A percentile compares a stretch with the other conserved stretches of the same genome.
phyloP scores from a whole-genome alignment of 2,113 vertebrate species.

The Tor tambroides region DNA sequence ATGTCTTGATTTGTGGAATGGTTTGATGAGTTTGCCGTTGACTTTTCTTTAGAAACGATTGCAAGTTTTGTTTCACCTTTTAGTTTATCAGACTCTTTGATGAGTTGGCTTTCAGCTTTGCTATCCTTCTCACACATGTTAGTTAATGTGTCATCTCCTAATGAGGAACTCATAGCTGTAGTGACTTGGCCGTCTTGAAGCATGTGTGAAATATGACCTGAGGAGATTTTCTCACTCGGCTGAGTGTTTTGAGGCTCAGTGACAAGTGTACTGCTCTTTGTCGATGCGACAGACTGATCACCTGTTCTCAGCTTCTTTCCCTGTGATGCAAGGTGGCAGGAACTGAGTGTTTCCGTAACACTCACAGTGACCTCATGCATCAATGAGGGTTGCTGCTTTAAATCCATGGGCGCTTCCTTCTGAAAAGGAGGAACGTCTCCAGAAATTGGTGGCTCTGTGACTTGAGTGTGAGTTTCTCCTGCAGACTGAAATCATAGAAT shows the following conservation, averaged over 20 bases:
- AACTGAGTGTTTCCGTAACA: constrained; percentile 1
- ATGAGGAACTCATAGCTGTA: constrained; percentile 25
- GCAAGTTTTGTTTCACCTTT: not conserved
- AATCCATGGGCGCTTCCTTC: not conserved
- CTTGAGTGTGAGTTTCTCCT: not conserved
- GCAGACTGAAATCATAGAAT: constrained; percentile 38
- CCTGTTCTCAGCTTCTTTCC: not conserved
- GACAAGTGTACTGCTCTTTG: constrained; percentile 1
- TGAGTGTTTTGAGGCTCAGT: not conserved
- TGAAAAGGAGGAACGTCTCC: not conserved
- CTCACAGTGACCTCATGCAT: not conserved
- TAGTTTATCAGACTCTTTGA: not conserved
- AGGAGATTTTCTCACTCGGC: constrained; percentile 13
- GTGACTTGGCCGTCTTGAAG: constrained; percentile 2
- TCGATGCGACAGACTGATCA: not conserved
- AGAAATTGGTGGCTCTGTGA: constrained; percentile 5
- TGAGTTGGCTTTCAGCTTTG: not conserved
- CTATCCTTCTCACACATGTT: not conserved
- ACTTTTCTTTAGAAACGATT: not conserved
- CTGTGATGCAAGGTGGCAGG: not conserved
- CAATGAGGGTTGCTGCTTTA: not conserved
- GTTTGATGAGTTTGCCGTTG: not conserved
- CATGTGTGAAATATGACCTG: constrained; percentile 21
- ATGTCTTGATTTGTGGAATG: not conserved
- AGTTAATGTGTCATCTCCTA: constrained; percentile 5